A percentile compares a stretch with the other conserved stretches of the same genome.
phyloP scores from a whole-genome alignment of 2,113 vertebrate genomes.

The Melanerpes aurifrons region DNA sequence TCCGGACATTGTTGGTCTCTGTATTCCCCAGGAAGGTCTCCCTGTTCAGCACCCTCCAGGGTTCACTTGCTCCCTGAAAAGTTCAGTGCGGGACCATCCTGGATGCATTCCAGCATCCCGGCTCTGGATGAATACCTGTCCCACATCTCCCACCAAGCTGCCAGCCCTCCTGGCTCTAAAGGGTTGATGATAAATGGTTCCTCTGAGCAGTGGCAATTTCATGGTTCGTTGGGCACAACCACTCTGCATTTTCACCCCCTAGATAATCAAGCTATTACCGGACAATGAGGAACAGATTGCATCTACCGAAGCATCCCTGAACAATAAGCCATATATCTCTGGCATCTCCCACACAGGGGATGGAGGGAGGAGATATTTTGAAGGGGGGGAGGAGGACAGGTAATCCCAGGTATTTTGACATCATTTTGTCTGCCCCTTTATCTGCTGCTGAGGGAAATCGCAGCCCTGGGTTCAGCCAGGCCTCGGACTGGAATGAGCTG shows the following conservation, averaged over 20 bases:
- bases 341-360: neutral
- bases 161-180: neutral
- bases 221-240: conserved; percentile 41
- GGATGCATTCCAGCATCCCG: conserved; percentile 45
- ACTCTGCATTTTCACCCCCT: conserved; percentile 27
- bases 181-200: conserved; percentile 41
- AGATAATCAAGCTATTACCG: conserved; percentile 63
- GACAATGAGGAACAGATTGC: conserved; percentile 66
- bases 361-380: neutral
- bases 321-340: neutral
- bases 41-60: conserved; percentile 8
- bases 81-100: neutral
- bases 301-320: neutral
- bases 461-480: neutral
- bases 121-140: conserved; percentile 65
- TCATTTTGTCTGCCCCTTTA: neutral
- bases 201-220: conserved; percentile 65
- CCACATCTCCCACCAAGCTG: neutral
- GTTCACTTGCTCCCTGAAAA: conserved; percentile 64
- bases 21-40: neutral
- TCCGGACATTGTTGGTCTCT: neutral
- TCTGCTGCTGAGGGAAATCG: neutral
- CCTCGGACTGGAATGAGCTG: neutral
- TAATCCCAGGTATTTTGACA: neutral
- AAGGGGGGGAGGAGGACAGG: neutral